Conservation (phyloP, 2,797 vertebrate species). For the Sebastiscus tertius region DNA sequence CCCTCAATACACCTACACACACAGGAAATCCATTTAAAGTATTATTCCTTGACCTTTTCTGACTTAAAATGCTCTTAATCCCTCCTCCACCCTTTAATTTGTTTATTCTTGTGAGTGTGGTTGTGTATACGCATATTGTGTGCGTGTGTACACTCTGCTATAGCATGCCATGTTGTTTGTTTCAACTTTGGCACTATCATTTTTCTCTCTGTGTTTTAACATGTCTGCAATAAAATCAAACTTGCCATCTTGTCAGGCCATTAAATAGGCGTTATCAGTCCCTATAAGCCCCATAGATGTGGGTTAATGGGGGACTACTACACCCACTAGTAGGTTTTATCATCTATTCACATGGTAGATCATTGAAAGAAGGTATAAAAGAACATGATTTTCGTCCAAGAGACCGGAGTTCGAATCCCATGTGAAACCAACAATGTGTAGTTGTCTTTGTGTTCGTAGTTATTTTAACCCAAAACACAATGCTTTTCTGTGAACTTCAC, state of each 20-base stretch:
- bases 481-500: no score
- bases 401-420: no score
- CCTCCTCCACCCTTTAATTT: not conserved
- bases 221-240: not conserved
- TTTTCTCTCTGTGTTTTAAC: not conserved
- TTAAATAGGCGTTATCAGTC: no score
- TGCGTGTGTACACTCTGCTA: not conserved
- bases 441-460: no score
- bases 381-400: no score
- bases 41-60: conserved; percentile 15
- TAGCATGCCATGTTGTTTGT: conserved; percentile 49
- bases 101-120: conserved; percentile 27
- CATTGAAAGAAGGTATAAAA: no score
- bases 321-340: no score
- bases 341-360: no score
- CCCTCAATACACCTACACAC: not conserved
- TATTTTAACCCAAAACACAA: no score
- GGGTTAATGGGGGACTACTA: no score
- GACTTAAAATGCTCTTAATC: not conserved
- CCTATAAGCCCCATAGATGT: no score
- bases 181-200: not conserved
- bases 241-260: not conserved
- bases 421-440: no score
- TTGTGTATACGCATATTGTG: not conserved
- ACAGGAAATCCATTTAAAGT: not conserved